A percentile compares a stretch with the other conserved stretches of the same genome.
Evolutionary conservation across 2,888 invertebrate genomes (phyloP).

Genomic region (Leptinotarsa juncta): DNA sequence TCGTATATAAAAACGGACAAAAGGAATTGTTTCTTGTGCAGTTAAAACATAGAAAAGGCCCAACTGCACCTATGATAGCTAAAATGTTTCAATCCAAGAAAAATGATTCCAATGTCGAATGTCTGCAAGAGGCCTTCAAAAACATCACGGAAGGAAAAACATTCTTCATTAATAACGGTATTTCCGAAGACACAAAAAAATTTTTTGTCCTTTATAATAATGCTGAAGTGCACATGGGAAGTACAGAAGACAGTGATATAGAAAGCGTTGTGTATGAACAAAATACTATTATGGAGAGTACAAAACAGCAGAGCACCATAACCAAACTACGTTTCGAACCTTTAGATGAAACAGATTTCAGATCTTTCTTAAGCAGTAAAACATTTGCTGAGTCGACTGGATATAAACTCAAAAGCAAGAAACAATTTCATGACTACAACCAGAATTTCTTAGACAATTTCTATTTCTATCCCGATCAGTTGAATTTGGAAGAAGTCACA

Average conservation of each 20-base stretch:
- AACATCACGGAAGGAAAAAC: neutral
- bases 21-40: slow-evolving; percentile 31
- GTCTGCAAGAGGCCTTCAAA: slow-evolving; percentile 23
- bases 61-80: slow-evolving; percentile 6
- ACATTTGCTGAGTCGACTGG: slow-evolving; percentile 8
- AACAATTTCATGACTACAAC: slow-evolving; percentile 15
- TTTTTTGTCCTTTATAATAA: slow-evolving; percentile 24
- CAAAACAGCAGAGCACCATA: neutral
- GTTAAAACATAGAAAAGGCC: slow-evolving; percentile 25
- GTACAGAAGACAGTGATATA: neutral
- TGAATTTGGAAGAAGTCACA: slow-evolving; percentile 15
- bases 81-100: slow-evolving; percentile 18
- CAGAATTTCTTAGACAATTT: slow-evolving; percentile 26
- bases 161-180: slow-evolving; percentile 11
- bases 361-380: slow-evolving; percentile 17
- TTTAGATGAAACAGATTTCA: neutral
- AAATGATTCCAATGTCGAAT: slow-evolving; percentile 14
- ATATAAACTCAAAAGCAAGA: slow-evolving; percentile 23
- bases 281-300: neutral
- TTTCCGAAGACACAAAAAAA: neutral
- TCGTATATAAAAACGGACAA: slow-evolving; percentile 13
- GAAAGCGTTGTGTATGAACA: neutral
- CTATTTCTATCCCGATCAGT: slow-evolving; percentile 33
- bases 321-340: slow-evolving; percentile 21
- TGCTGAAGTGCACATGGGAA: neutral